Percentiles rank a stretch among this genome's conserved stretches.
Evolutionary conservation across 2,888 invertebrate species (phyloP).

Genomic region (Geophilus truncorum): DNA sequence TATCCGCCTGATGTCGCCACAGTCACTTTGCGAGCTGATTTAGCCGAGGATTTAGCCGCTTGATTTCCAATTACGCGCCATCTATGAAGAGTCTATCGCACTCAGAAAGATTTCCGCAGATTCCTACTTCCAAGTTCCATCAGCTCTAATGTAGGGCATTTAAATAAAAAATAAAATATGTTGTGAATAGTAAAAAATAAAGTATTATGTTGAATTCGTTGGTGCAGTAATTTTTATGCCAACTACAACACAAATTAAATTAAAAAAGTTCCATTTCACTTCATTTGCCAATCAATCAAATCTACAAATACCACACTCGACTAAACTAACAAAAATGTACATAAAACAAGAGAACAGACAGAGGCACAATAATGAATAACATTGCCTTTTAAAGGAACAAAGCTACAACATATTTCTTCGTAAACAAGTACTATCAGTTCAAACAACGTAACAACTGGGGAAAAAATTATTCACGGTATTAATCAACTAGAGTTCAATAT

Average conservation of each 20-base stretch:
- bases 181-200: not conserved
- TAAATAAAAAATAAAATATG: not conserved
- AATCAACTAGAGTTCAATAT: not conserved
- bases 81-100: too few species aligned
- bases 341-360: not conserved
- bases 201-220: not conserved
- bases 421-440: not conserved
- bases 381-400: slow-evolving; percentile 6
- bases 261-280: slow-evolving; percentile 7
- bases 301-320: slow-evolving; percentile 13
- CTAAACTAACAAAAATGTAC: slow-evolving; percentile 27
- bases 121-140: not conserved
- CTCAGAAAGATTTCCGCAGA: too few species aligned
- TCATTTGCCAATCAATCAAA: slow-evolving; percentile 16
- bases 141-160: too few species aligned
- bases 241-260: not conserved
- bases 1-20: too few species aligned
- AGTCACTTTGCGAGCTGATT: too few species aligned
- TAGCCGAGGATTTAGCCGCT: too few species aligned
- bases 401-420: not conserved
- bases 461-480: not conserved
- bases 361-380: slow-evolving; percentile 17
- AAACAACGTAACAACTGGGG: not conserved
- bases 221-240: not conserved
- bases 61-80: too few species aligned